Evolutionary conservation across 2,888 invertebrate species (phyloP), one percentile per base, ranked within the genome.

Genomic region (Apamea monoglypha): DNA sequence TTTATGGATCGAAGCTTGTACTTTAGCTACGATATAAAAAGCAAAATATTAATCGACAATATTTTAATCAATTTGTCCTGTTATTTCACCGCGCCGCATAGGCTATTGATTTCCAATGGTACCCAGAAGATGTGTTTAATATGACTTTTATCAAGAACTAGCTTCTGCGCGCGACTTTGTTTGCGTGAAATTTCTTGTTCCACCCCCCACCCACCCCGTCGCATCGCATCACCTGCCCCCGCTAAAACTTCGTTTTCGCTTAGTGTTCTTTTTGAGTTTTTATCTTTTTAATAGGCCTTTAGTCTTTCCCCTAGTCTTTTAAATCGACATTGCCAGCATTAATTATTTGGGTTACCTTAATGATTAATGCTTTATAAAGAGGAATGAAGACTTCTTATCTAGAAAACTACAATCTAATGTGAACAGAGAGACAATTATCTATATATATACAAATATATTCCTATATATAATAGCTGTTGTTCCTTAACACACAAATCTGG

Each of bases 401-500:
- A 59, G 21, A 56, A 76, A 76, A 67, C 29, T 21, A 14, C 36
- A 53, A 75, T 21, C n/a, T 7, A 75, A 64, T 36, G 7, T 59
- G 14, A 25, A 59, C 25, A 7, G 44, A 70, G 21, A n/a, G 12
- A 12, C 21, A 29, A 59, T 18, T 25, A 56, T 40, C 3, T 21
- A 47, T 21, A 21, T 53, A 21, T 53, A 32, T 56, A 6, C 59
- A 10, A 53, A 61, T 40, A 63, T 56, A 56, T 40, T n/a, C 0
- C 56, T n/a, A 14, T n/a, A 63, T 18, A 40, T 29, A 63, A 16
- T 56, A 59, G 8, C 70, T 14, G 71, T 82, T 71, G 36, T 76
- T 81, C 61, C 29, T 29, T 53, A 21, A 36, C 53, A 66, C 56
- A 64, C 61, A 67, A 82, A 82, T 67, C 36, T 56, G 53, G 29